Base-by-base conservation (phyloP, 2,888 invertebrate species). In the Drosophila ezoana region DNA sequence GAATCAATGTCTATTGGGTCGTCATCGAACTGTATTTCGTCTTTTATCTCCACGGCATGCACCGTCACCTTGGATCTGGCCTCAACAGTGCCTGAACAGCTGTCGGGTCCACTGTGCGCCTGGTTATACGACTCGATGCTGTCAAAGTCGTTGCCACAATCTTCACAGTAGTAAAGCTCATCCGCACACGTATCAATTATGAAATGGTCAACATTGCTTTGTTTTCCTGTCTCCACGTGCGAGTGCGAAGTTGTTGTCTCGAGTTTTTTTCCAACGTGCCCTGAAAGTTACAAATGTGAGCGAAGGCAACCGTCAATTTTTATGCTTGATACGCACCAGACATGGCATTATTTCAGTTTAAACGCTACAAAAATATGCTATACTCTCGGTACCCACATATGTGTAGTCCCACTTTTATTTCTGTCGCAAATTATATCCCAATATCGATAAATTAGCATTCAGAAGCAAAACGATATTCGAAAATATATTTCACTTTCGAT, bases 141-240 rank as follows among this genome's bases (percentile, higher is more conserved):
- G 1, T 65, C 76, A 16, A 73, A 82, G 5, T 76, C 68, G 6
- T 59, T 68, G 5, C 69, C 61, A 32, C 82, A 82, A 13, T 60
- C 67, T 11, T 76, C 76, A 33, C 82, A 82, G 43, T 66, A 79
- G 11, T 84, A 79, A 0, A 71, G 28, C 37, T 75, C 76, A 28
- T 71, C 58, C 3, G 54, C 18, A 37, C 48, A 52, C 20, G 73
- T 43, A 70, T 76, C 60, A 61, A 76, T 74, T 60, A 71, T 45
- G 40, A 76, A 76, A 61, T 77, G 57, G n/a, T 76, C 76, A 47
- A 64, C 38, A 48, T 53, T 54, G 47, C 40, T 52, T 58, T 54
- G 47, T 8, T 47, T 58, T 14, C 43, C 28, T 40, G 10, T 11
- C 51, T 64, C 76, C 76, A 76, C 76, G 76, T 76, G 77, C 43